Evolutionary conservation across 1,140 invertebrate species (phyloP), one percentile per base, ranked within the genome.

Genomic region (Venustaconcha ellipsiformis): DNA sequence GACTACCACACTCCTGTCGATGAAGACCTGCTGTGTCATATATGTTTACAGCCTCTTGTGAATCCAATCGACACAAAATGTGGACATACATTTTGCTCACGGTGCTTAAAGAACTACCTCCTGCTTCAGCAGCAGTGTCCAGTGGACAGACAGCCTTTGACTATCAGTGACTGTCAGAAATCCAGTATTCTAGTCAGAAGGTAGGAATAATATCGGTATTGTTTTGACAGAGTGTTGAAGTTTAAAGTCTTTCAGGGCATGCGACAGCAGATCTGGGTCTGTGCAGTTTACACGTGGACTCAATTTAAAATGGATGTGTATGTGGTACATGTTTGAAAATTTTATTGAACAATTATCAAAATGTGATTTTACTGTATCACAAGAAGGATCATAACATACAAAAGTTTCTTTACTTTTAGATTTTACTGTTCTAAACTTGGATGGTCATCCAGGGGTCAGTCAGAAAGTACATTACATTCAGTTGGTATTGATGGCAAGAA

Each of bases 1-100:
- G 91, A 92, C 85, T 92, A 92, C 81, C 87, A 88, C 65, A 87
- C 89, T 66, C 87, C 91, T n/a, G 90, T 92, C 17, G 91, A 92
- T 76, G 91, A 91, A 76, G 91, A 92, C 74, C 82, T 92, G 26
- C 91, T 88, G 76, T 92, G 91, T 78, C 90, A 91, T 74, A 91
- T 92, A 57, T 92, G 91, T 74, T 87, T 92, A 12, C 91, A 89
- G 78, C 88, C 88, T 5, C 75, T 90, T 26, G 88, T 90, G 23
- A 88, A 88, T 76, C 88, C 88, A 8, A 72, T 90, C 37, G 91
- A 92, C 84, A 91, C 91, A 14, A 89, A 89, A 71, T 92, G 91
- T 80, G 91, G 91, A 71, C 91, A 92, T 78, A 92, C 91, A 30
- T 92, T 91, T 84, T 92, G 91, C 81, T 85, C 89, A 14, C 79